phyloP scores from a whole-genome alignment of 1,140 invertebrate genomes.

The Drosophila malerkotliana region DNA sequence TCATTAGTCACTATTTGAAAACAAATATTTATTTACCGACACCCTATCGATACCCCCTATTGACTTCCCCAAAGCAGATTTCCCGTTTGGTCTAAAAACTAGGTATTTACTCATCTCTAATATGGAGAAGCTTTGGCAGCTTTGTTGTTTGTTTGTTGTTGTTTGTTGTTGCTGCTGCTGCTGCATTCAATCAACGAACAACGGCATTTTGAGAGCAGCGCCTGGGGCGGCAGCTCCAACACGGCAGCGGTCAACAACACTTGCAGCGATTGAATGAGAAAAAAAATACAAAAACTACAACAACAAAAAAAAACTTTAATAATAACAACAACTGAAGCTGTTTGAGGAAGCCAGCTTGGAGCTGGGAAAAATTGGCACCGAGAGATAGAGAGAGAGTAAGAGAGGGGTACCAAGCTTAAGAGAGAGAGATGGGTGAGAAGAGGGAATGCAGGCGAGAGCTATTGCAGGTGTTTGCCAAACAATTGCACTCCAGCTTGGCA shows the following conservation, averaged over 20 bases:
- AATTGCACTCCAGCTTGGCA: constrained; percentile 45
- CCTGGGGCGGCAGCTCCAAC: constrained; percentile 33
- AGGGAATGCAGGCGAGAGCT: not conserved
- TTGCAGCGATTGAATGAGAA: constrained; percentile 49
- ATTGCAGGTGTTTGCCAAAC: constrained; percentile 61
- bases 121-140: constrained; percentile 21
- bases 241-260: constrained; percentile 74
- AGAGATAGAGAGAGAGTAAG: constrained; percentile 18
- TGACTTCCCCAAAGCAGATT: constrained; percentile 1
- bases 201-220: constrained; percentile 68
- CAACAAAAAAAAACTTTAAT: constrained; percentile 16
- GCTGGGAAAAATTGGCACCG: constrained; percentile 39
- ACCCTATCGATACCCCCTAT: not conserved
- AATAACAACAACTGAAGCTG: constrained; percentile 30
- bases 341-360: constrained; percentile 55
- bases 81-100: constrained; percentile 32
- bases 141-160: constrained; percentile 31
- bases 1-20: not conserved
- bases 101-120: constrained; percentile 36
- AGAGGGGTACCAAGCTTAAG: constrained; percentile 12
- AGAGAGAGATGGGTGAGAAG: constrained; percentile 7
- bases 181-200: constrained; percentile 75
- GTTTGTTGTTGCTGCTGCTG: constrained; percentile 22
- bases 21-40: not conserved
- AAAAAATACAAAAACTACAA: not conserved